Percentiles rank a stretch among this genome's conserved stretches.
These are phyloP conservation scores for Formica exsecta DNA, from an alignment of 1,140 invertebrate genomes.

Conservation along the genomic window DNA sequence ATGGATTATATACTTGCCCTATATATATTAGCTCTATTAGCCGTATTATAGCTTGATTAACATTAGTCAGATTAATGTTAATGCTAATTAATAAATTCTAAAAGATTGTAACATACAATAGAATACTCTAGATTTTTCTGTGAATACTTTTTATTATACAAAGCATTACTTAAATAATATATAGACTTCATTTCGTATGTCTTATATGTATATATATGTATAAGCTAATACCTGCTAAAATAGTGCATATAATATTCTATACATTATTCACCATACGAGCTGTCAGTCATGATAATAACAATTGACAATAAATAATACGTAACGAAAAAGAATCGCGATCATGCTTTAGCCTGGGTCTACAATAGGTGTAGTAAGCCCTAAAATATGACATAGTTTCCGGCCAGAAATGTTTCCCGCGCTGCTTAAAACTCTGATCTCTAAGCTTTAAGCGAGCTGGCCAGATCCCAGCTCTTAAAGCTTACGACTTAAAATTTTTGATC, in stretches of 20 bases:
- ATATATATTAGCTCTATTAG: no score
- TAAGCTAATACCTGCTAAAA: conserved; percentile 77
- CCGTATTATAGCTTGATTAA: no score
- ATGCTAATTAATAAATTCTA: not conserved
- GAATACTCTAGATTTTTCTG: conserved; percentile 68
- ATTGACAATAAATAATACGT: conserved; percentile 42
- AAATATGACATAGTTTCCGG: no score
- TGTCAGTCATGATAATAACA: conserved; percentile 61
- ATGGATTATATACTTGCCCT: no score
- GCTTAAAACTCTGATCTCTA: no score
- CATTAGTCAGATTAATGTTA: no score
- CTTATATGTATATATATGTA: conserved; percentile 67
- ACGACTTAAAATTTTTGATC: no score
- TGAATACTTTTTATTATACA: conserved; percentile 85
- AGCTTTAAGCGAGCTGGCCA: no score
- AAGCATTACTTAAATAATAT: conserved; percentile 85
- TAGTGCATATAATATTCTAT: conserved; percentile 78
- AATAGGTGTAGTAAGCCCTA: no score
- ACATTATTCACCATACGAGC: conserved; percentile 74
- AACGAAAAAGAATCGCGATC: not conserved
- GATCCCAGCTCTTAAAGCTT: no score
- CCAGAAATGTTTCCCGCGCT: no score
- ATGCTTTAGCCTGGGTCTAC: no score
- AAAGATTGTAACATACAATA: conserved; percentile 3
- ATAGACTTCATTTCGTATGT: conserved; percentile 75